Conservation (phyloP, 1,140 invertebrate species). For the Panulirus ornatus region DNA sequence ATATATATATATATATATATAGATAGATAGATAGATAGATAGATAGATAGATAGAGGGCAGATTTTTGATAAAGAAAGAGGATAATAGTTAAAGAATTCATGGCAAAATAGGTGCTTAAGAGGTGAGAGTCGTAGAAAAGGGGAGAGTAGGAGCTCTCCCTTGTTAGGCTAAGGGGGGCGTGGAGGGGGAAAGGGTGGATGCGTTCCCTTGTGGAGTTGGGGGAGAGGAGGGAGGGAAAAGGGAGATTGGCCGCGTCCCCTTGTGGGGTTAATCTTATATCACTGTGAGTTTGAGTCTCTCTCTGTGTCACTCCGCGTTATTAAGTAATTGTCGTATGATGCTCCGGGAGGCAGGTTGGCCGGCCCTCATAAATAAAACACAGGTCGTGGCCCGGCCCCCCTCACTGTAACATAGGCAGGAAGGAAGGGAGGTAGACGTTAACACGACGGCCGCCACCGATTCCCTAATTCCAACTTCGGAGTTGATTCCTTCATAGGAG, state of each 20-base stretch:
- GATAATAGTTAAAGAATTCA: too few species aligned
- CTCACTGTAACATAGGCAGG: too few species aligned
- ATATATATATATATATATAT: background rate
- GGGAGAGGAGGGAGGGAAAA: background rate
- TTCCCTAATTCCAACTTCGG: too few species aligned
- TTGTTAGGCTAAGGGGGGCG: too few species aligned
- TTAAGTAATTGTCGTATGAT: conserved; percentile 69
- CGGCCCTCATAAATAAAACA: conserved; percentile 41
- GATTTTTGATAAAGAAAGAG: background rate
- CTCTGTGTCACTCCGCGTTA: conserved; percentile 65
- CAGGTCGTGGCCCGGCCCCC: background rate
- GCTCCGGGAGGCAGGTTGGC: background rate
- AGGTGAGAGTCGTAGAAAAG: background rate
- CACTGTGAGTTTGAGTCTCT: conserved; percentile 3
- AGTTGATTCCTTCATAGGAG: too few species aligned
- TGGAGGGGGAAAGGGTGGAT: background rate
- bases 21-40: too few species aligned
- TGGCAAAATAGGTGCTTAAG: background rate
- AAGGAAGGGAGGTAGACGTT: too few species aligned
- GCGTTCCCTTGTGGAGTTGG: background rate
- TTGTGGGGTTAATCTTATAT: background rate
- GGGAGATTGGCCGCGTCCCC: background rate
- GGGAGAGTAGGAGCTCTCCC: too few species aligned
- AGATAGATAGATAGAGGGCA: too few species aligned
- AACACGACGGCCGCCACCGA: too few species aligned